A percentile compares a stretch with the other conserved stretches of the same genome.
Conservation (phyloP, 1,140 invertebrate genomes). For the Lutraria rhynchaena region DNA sequence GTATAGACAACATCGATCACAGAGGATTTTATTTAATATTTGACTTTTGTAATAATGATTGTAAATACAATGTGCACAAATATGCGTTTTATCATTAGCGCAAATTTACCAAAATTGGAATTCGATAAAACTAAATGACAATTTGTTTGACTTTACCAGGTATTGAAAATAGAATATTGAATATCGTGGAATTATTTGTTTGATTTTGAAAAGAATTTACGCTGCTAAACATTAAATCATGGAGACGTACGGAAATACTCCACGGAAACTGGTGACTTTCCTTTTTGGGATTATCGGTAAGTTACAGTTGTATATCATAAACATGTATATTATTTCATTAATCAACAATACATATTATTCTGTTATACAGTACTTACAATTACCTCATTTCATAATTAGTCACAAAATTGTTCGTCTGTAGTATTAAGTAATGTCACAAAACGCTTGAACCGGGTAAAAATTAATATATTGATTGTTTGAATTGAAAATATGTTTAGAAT, state of each 20-base stretch:
- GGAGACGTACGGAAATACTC: background rate
- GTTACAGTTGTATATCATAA: background rate
- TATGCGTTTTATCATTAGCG: background rate
- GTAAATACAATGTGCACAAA: background rate
- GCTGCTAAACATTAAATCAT: background rate
- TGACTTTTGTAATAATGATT: background rate
- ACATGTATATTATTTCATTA: background rate
- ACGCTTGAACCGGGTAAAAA: background rate
- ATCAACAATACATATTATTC: background rate
- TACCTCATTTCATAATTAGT: background rate
- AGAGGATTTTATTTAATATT: background rate
- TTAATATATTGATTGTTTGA: background rate
- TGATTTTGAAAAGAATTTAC: background rate
- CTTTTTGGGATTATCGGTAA: slow-evolving; percentile 48
- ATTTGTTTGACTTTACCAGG: background rate
- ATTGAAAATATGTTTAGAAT: too few species aligned
- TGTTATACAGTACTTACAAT: background rate
- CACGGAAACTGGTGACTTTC: slow-evolving; percentile 11
- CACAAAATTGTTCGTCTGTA: background rate
- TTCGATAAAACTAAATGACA: background rate
- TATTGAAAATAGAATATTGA: background rate
- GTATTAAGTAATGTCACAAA: background rate
- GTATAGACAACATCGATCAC: background rate
- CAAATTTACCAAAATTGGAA: background rate
- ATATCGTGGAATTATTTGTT: background rate